Evolutionary conservation across 2,888 invertebrate species (phyloP), one percentile per base, ranked within the genome.

Genomic region (Tipula lateralis): DNA sequence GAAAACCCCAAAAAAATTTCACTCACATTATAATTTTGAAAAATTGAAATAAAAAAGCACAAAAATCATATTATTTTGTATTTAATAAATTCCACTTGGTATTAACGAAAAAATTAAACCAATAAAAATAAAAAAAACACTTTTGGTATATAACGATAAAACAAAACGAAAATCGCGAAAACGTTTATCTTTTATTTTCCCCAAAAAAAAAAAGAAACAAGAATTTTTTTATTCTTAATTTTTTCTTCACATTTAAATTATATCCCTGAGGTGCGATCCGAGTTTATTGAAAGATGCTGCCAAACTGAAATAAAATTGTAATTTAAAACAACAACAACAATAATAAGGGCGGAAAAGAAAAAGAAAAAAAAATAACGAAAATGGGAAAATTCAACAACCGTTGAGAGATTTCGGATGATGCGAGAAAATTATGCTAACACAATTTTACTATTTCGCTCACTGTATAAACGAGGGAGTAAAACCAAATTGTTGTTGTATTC

Each of bases 211-310:
- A 32, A 32, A 5, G 32, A 32, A n/a, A n/a, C n/a, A n/a, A n/a
- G 16, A 36, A 36, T 44, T 44, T 44, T 44, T 44, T 16, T 44
- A 16, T 16, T 44, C n/a, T 44, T 44, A 2, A 13, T 66, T 9
- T 66, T 24, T 66, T 13, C 24, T 66, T 24, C 66, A 66, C 66
- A 66, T 66, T 66, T 66, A 66, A 66, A 66, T 82, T 82, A 30
- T 82, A 82, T 82, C 82, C 82, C 82, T 82, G 82, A 82, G 82
- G 82, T 82, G 30, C n/a, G 82, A 82, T 82, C 82, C 82, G 29
- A 30, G 29, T 82, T 82, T 82, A 30, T 82, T 82, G 82, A 82
- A 82, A 82, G 82, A 82, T 82, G 82, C 82, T 82, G 82, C 82
- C 82, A 82, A 82, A 82, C 82, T 82, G 30, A 82, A 82, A 30